phyloP scores from a whole-genome alignment of 2,113 vertebrate species.

The Chionomys nivalis region DNA sequence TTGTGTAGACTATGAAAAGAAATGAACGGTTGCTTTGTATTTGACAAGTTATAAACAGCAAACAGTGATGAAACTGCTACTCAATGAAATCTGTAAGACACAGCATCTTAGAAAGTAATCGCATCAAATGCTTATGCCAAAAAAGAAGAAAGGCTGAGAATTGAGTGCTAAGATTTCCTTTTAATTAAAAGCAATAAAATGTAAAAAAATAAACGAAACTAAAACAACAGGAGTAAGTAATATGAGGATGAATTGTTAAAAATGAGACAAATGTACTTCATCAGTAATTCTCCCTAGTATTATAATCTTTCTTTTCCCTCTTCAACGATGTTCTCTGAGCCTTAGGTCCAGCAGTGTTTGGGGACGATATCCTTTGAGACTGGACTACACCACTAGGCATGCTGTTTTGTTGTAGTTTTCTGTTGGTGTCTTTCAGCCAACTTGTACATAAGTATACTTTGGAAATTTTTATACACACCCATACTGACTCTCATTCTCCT shows the following conservation, averaged over 20 bases:
- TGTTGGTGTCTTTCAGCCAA: background rate
- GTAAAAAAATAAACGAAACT: background rate
- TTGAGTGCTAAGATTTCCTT: background rate
- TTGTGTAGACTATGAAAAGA: background rate
- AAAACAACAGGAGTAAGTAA: background rate
- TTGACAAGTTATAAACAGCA: conserved; percentile 12
- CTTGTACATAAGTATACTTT: too few relatives aligned
- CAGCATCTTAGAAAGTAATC: background rate
- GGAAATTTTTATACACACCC: background rate
- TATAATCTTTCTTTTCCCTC: background rate
- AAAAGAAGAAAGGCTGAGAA: background rate
- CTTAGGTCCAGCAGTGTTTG: background rate
- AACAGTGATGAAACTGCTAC: background rate
- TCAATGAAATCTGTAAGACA: conserved; percentile 17
- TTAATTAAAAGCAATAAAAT: background rate
- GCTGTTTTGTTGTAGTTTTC: background rate
- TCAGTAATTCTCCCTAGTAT: background rate
- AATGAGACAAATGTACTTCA: background rate
- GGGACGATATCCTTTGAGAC: background rate
- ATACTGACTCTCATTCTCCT: background rate
- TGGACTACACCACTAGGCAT: background rate
- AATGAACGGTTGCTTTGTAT: background rate
- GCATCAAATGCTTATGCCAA: background rate
- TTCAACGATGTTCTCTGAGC: background rate
- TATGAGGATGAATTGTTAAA: background rate